A percentile compares a stretch with the other conserved stretches of the same genome.
Conservation (phyloP, 2,113 vertebrate genomes). For the Hyla sarda region DNA sequence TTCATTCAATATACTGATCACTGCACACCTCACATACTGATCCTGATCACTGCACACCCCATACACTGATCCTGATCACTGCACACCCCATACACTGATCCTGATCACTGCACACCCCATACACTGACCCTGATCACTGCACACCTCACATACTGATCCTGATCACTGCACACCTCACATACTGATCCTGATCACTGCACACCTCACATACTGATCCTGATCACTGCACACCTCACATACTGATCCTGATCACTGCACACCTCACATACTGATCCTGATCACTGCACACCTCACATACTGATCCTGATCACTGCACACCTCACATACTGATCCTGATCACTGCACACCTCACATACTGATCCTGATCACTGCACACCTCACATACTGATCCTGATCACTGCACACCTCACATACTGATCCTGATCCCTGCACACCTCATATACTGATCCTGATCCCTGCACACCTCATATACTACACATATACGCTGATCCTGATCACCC, state of each 20-base stretch:
- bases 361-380: too few relatives aligned
- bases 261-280: conserved; percentile 64
- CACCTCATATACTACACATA: too few relatives aligned
- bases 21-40: not conserved
- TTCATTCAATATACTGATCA: not conserved
- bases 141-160: not conserved
- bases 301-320: too few relatives aligned
- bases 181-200: not conserved
- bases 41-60: not conserved
- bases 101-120: not conserved
- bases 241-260: not conserved
- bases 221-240: not conserved
- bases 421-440: too few relatives aligned
- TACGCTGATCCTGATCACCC: too few relatives aligned
- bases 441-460: too few relatives aligned
- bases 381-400: too few relatives aligned
- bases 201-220: not conserved
- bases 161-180: not conserved
- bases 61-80: not conserved
- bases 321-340: too few relatives aligned
- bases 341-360: too few relatives aligned
- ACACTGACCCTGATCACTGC: not conserved
- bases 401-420: too few relatives aligned
- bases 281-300: not conserved
- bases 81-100: not conserved